phyloP scores from a whole-genome alignment of 2,113 vertebrate genomes.

The Apeltes quadracus region DNA sequence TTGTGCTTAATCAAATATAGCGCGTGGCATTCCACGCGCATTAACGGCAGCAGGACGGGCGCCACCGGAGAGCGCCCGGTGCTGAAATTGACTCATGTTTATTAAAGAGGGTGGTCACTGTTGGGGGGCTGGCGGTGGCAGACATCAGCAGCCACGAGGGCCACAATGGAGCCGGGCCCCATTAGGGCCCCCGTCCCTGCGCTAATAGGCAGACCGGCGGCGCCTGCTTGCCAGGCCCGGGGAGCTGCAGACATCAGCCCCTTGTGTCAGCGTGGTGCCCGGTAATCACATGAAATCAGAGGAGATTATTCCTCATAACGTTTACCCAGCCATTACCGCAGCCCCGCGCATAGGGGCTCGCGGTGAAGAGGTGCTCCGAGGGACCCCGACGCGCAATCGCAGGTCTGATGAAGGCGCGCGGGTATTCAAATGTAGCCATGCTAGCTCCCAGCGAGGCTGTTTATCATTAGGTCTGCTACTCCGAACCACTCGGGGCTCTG shows the following conservation, averaged over 20 bases:
- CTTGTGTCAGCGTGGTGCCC: slow-evolving; percentile 78
- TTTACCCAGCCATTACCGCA: slow-evolving; percentile 83
- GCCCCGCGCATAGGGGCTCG: slow-evolving; percentile 78
- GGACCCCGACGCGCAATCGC: slow-evolving; percentile 70
- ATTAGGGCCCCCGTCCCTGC: slow-evolving; percentile 73
- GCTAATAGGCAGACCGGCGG: slow-evolving; percentile 77
- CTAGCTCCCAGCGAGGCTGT: slow-evolving; percentile 64
- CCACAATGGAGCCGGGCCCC: slow-evolving; percentile 77
- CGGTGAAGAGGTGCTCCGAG: slow-evolving; percentile 78
- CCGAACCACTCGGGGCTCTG: slow-evolving; percentile 66
- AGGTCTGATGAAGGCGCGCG: slow-evolving; percentile 82
- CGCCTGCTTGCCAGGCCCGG: slow-evolving; percentile 63
- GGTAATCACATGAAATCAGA: slow-evolving; percentile 86
- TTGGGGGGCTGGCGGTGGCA: slow-evolving; percentile 62
- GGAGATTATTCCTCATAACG: slow-evolving; percentile 84
- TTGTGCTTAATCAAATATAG: slow-evolving; percentile 67
- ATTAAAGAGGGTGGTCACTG: slow-evolving; percentile 76
- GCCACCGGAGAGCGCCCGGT: slow-evolving; percentile 66
- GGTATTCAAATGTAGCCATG: slow-evolving; percentile 74
- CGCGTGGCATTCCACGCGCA: slow-evolving; percentile 50
- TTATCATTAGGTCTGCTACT: slow-evolving; percentile 72
- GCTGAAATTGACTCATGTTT: slow-evolving; percentile 80
- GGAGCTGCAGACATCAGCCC: slow-evolving; percentile 71
- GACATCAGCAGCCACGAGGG: slow-evolving; percentile 70
- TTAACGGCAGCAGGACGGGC: slow-evolving; percentile 59